Evolutionary conservation across 2,888 invertebrate genomes (phyloP).

Genomic region (Agriopis marginaria): DNA sequence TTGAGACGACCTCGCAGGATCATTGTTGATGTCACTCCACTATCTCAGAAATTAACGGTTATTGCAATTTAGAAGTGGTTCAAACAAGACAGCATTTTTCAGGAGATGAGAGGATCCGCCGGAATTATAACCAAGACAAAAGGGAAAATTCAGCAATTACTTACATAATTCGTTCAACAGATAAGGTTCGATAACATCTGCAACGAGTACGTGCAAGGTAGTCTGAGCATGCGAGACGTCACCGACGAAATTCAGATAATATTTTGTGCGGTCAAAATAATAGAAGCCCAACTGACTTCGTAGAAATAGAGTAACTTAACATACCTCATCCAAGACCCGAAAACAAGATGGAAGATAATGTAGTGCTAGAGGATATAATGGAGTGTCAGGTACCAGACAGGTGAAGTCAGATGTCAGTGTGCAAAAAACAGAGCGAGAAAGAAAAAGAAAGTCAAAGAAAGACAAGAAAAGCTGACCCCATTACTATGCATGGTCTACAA

Average conservation of each 20-base stretch:
- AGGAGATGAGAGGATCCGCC: conserved; percentile 16
- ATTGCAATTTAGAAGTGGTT: conserved; percentile 30
- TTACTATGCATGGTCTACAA: no score
- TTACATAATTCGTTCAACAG: neutral
- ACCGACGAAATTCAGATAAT: no score
- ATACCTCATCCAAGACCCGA: no score
- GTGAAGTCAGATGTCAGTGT: neutral
- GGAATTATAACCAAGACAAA: neutral
- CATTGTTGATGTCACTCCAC: conserved; percentile 59
- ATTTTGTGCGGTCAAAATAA: no score
- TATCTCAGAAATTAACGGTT: conserved; percentile 38
- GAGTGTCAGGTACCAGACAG: no score
- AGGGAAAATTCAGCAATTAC: no score
- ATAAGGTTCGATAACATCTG: neutral
- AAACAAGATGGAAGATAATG: no score
- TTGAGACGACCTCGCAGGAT: conserved; percentile 62
- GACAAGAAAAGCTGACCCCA: neutral
- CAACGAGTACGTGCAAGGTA: no score
- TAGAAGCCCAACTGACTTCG: no score
- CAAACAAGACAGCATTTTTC: conserved; percentile 17
- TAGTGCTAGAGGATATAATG: no score
- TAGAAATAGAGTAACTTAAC: no score
- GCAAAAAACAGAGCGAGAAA: neutral
- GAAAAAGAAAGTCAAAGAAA: neutral
- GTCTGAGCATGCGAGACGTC: no score